Percentiles rank a stretch among this genome's conserved stretches.
phyloP scores from a whole-genome alignment of 1,140 invertebrate species.

The Homarus americanus region DNA sequence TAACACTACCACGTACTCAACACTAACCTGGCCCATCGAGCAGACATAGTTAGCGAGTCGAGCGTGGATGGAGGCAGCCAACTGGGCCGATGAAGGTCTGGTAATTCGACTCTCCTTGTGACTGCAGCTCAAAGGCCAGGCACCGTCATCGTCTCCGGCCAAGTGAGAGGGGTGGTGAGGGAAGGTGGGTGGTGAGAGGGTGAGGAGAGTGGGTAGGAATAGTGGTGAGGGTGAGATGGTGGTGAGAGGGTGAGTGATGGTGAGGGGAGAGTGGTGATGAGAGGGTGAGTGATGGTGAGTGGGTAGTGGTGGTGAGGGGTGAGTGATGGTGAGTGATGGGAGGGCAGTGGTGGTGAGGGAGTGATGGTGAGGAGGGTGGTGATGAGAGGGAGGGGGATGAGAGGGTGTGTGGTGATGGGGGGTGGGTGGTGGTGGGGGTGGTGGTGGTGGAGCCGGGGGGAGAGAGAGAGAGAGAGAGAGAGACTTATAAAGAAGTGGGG shows the following conservation, averaged over 20 bases:
- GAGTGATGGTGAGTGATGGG: too few relatives aligned
- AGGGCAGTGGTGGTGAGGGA: too few relatives aligned
- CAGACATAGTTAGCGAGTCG: conserved; percentile 90
- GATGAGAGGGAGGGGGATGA: too few relatives aligned
- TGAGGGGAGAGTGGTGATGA: not conserved
- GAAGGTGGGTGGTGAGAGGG: not conserved
- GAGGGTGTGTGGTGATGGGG: too few relatives aligned
- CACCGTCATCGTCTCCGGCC: conserved; percentile 85
- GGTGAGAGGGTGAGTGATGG: not conserved
- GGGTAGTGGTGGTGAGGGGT: not conserved
- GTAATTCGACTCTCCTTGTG: conserved; percentile 80
- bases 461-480: too few relatives aligned
- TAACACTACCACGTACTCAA: too few relatives aligned
- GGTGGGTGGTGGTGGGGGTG: too few relatives aligned
- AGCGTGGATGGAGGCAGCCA: conserved; percentile 82
- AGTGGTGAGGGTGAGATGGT: not conserved
- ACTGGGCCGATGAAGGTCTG: conserved; percentile 80
- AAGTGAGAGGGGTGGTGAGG: conserved; percentile 23
- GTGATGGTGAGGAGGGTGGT: too few relatives aligned
- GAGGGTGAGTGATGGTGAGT: not conserved
- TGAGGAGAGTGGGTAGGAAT: not conserved
- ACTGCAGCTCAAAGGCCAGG: conserved; percentile 89
- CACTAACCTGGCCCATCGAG: conserved; percentile 83
- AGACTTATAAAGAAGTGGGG: too few relatives aligned
- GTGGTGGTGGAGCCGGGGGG: too few relatives aligned